Evolutionary conservation across 2,888 invertebrate genomes (phyloP).

Genomic region (Scaptomyza cyrtandrae): DNA sequence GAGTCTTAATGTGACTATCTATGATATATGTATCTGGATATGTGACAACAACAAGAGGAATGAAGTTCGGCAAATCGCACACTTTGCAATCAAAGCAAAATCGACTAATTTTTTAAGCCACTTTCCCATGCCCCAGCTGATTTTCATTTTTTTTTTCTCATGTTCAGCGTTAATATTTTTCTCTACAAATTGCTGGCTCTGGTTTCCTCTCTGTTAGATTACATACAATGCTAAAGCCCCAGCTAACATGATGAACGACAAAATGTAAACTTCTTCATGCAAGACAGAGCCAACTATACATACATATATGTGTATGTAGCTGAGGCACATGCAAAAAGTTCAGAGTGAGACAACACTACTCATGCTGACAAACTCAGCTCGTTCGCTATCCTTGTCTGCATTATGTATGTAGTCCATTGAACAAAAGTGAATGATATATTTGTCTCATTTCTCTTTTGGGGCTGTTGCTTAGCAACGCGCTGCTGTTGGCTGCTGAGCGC

Average conservation of each 20-base stretch:
- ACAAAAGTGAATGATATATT: not conserved
- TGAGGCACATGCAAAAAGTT: not conserved
- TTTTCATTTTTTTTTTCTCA: too few species aligned
- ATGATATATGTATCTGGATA: too few species aligned
- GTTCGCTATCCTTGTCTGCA: constrained; percentile 9
- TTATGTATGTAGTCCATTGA: not conserved
- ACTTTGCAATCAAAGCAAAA: too few species aligned
- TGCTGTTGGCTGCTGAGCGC: constrained; percentile 74
- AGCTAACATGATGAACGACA: not conserved
- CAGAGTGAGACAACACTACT: not conserved
- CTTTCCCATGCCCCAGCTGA: too few species aligned
- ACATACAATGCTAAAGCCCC: not conserved
- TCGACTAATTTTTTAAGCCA: too few species aligned
- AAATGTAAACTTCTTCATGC: not conserved
- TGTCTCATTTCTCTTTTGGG: constrained; percentile 5
- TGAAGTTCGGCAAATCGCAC: too few species aligned
- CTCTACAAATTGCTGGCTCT: too few species aligned
- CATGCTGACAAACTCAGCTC: not conserved
- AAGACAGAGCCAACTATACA: not conserved
- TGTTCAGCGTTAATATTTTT: too few species aligned
- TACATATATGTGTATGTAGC: not conserved
- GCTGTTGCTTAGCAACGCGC: constrained; percentile 48
- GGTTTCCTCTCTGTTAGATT: too few species aligned
- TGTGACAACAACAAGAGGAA: too few species aligned
- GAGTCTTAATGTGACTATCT: too few species aligned